Evolutionary conservation across 2,113 vertebrate species (phyloP).

Genomic region (Zeus faber): DNA sequence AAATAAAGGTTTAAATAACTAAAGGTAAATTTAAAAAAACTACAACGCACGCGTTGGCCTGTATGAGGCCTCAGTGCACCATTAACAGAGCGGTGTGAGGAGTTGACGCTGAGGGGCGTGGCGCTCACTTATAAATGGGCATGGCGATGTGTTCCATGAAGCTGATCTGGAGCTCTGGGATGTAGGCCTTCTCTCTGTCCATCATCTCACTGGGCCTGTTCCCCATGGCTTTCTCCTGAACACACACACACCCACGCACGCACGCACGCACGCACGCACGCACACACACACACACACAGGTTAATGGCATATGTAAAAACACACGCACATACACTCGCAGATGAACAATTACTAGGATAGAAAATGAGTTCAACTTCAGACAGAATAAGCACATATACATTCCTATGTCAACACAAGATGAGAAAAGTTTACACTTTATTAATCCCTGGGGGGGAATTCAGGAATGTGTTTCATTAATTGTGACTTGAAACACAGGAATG

Average conservation of each 20-base stretch:
- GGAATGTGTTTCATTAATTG: no score
- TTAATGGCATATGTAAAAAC: constrained; percentile 20
- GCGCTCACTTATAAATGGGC: constrained; percentile 93
- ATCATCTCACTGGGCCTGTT: constrained; percentile 98
- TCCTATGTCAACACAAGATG: no score
- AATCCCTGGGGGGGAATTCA: no score
- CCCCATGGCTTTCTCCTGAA: constrained; percentile 97
- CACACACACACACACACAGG: constrained; percentile 11
- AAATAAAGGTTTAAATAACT: no score
- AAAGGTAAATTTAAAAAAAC: no score
- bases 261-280: constrained; percentile 13
- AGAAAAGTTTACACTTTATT: constrained; percentile 24
- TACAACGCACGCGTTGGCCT: no score
- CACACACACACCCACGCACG: constrained; percentile 4
- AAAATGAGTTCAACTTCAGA: no score
- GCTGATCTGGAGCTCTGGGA: constrained; percentile 96
- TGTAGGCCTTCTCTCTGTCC: constrained; percentile 98
- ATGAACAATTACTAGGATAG: no score
- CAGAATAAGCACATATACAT: no score
- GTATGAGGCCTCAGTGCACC: no score
- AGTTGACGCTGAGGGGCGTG: neutral
- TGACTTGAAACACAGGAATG: no score
- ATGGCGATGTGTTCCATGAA: constrained; percentile 99
- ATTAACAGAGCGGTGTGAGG: neutral
- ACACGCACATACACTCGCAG: constrained; percentile 1